Conservation (phyloP, 2,888 invertebrate species). For the Stenodema calcarata region DNA sequence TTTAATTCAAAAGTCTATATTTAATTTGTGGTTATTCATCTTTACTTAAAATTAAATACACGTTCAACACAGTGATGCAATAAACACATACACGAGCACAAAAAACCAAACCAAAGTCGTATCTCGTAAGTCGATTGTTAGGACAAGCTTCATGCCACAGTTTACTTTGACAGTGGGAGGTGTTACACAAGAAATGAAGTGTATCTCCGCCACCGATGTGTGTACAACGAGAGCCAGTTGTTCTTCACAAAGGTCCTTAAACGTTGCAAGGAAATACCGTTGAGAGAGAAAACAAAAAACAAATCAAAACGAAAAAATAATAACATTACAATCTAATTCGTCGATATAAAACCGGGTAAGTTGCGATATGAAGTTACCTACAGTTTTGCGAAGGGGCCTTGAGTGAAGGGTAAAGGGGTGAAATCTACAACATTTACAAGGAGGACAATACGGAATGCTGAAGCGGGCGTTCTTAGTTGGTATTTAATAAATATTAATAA, state of each 20-base stretch:
- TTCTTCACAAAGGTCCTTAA: conserved; percentile 39
- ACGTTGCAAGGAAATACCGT: not conserved
- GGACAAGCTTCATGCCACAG: conserved; percentile 50
- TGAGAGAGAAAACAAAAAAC: not conserved
- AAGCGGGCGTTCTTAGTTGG: not conserved
- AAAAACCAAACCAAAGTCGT: conserved; percentile 1
- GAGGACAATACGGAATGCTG: not conserved
- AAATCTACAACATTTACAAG: not conserved
- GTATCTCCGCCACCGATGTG: conserved; percentile 42
- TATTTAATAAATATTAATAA: too few species aligned
- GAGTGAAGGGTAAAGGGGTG: not conserved
- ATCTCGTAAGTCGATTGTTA: not conserved
- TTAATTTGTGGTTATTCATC: not conserved
- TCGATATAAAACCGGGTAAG: not conserved
- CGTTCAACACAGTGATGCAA: conserved; percentile 39
- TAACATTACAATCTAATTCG: not conserved
- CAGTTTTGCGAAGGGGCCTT: not conserved
- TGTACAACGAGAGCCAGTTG: conserved; percentile 46
- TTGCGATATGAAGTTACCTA: not conserved
- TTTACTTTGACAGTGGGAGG: conserved; percentile 10
- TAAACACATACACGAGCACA: conserved; percentile 47
- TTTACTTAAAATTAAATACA: conserved; percentile 11
- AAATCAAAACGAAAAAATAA: not conserved
- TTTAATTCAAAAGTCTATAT: conserved; percentile 1
- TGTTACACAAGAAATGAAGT: conserved; percentile 49